Base-by-base conservation (phyloP, 2,888 invertebrate genomes). In the Polietes domitor region DNA sequence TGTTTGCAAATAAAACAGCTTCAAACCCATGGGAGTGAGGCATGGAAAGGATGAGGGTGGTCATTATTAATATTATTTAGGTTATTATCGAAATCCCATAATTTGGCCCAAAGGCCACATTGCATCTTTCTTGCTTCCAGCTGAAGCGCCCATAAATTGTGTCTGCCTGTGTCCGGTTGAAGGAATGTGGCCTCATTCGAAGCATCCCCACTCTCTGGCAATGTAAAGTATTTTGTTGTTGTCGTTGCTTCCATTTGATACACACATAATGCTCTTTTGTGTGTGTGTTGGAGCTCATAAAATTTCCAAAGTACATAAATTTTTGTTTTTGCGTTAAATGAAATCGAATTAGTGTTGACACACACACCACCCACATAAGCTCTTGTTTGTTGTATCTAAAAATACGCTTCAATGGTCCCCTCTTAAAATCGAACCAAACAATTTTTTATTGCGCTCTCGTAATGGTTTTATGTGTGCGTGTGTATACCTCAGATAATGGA, bases 301-400 rank as follows among this genome's bases (percentile, higher is more conserved):
- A 76, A 17, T 55, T 41, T 12, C 7, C 43, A 71, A 43, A 37
- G 65, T 43, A 50, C 58, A 73, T 73, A 79, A 63, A 78, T 82
- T 82, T n/a, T 79, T 41, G 65, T 65, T 82, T 77, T 77, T 78
- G 41, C 71, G 32, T 82, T 82, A 55, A 55, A 76, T 65, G 47
- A 58, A 79, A 78, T 82, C 55, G 75, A 75, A 82, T 82, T 76
- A 78, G 47, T 76, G 82, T 76, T 76, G 78, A 68, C 72, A 72
- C 65, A 24, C n/a, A n/a, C n/a, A 19, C 63, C 63, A 63, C 24
- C 50, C 55, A 41, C 26, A 80, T 21, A 76, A 61, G 37, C 37
- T n/a, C n/a, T n/a, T n/a, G n/a, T n/a, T n/a, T n/a, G n/a, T n/a
- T n/a, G n/a, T n/a, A n/a, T n/a, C n/a, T n/a, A n/a, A n/a, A n/a